Conservation (phyloP, 2,113 vertebrate genomes). For the Sciurus niger region DNA sequence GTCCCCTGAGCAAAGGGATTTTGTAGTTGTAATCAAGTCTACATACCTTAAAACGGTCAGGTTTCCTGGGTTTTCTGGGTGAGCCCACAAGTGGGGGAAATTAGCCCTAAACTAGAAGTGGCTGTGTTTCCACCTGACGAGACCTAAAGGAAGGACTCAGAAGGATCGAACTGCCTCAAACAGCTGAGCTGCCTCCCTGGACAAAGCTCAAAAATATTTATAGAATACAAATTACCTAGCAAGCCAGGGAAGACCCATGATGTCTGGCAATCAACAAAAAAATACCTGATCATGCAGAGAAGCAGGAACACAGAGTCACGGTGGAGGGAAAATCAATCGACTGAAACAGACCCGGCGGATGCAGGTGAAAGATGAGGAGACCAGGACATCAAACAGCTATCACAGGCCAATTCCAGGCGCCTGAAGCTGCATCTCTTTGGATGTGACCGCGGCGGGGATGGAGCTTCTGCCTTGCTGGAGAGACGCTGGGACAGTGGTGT, state of each 20-base stretch:
- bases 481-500: too few relatives aligned
- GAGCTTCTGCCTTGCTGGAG: too few relatives aligned
- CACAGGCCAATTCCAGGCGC: not conserved
- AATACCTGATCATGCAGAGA: not conserved
- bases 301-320: not conserved
- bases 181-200: not conserved
- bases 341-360: not conserved
- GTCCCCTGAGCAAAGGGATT: not conserved
- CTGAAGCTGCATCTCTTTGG: not conserved
- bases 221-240: not conserved
- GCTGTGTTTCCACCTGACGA: not conserved
- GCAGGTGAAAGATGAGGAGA: not conserved
- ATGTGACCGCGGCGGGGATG: too few relatives aligned
- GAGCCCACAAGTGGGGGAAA: not conserved
- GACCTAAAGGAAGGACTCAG: not conserved
- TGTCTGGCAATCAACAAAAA: not conserved
- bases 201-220: not conserved
- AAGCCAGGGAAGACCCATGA: slow-evolving; percentile 3
- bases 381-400: not conserved
- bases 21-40: not conserved
- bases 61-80: not conserved
- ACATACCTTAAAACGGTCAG: not conserved
- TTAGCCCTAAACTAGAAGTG: not conserved
- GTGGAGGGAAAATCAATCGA: not conserved
- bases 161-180: not conserved